These are phyloP conservation scores for Miichthys miiuy DNA, from an alignment of 2,797 vertebrate genomes.

Conservation along the genomic window DNA sequence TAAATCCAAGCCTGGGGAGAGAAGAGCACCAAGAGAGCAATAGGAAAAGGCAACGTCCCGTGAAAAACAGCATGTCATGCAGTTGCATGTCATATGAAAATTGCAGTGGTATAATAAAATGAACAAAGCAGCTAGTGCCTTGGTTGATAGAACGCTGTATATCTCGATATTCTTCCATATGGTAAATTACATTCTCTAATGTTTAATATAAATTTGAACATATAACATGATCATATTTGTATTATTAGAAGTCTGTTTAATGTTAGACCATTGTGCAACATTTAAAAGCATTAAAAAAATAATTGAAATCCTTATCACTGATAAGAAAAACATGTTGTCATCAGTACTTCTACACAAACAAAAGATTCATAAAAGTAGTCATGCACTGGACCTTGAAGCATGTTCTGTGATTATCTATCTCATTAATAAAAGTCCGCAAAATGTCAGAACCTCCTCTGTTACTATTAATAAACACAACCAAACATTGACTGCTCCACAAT, in stretches of 20 bases:
- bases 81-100: neutral
- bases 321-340: neutral
- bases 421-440: slow-evolving; percentile 37
- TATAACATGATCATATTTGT: no score
- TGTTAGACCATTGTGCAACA: neutral
- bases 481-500: slow-evolving; percentile 14
- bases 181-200: slow-evolving; percentile 12
- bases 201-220: no score
- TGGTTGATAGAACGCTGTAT: neutral
- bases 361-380: neutral
- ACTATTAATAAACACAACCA: slow-evolving; percentile 48
- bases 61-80: slow-evolving; percentile 22
- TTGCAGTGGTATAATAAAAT: neutral
- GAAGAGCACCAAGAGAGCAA: slow-evolving; percentile 14
- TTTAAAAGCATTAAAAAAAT: slow-evolving; percentile 4
- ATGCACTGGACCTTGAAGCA: neutral
- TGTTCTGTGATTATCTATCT: slow-evolving; percentile 2
- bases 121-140: neutral
- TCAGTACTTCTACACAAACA: neutral
- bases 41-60: slow-evolving; percentile 20
- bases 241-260: neutral
- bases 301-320: neutral
- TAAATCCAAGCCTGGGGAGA: slow-evolving; percentile 36
- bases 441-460: slow-evolving; percentile 19
- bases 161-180: neutral